Percentiles rank a stretch among this genome's conserved stretches.
These are phyloP conservation scores for Oophaga pumilio DNA, from an alignment of 2,113 vertebrate genomes.

Conservation along the genomic window DNA sequence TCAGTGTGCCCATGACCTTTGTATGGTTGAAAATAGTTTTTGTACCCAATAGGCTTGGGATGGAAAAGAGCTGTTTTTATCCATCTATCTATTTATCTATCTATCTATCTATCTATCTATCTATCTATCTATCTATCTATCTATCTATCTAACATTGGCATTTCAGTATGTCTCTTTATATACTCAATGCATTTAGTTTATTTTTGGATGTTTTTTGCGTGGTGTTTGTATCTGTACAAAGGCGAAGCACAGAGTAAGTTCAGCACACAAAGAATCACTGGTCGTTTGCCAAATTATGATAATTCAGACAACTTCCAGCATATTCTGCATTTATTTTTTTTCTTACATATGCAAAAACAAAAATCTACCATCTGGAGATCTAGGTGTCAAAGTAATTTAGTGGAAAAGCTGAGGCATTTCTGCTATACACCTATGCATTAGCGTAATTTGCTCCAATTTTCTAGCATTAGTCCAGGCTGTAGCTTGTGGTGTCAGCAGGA, in stretches of 20 bases:
- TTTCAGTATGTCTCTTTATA: too few species aligned
- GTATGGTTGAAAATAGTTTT: too few species aligned
- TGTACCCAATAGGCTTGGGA: too few species aligned
- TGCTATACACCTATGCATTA: constrained; percentile 38
- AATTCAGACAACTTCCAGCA: background rate
- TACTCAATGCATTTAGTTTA: too few species aligned
- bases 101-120: background rate
- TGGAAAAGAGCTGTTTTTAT: too few species aligned
- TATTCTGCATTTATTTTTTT: background rate
- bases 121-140: background rate
- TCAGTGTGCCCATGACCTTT: too few species aligned
- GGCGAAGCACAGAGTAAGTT: background rate
- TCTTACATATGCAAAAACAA: constrained; percentile 19
- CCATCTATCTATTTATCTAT: background rate
- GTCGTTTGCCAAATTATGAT: background rate
- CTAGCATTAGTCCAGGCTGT: constrained; percentile 40
- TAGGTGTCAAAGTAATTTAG: constrained; percentile 27
- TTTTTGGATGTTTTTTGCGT: background rate
- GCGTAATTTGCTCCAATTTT: constrained; percentile 52
- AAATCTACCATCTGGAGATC: constrained; percentile 14
- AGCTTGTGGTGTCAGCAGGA: constrained; percentile 37
- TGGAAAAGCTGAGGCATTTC: constrained; percentile 35
- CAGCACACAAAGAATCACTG: background rate
- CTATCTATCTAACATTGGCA: background rate
- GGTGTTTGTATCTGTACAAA: background rate